These are phyloP conservation scores for Papilio polyxenes DNA, from an alignment of 1,140 invertebrate species.

Conservation along the genomic window DNA sequence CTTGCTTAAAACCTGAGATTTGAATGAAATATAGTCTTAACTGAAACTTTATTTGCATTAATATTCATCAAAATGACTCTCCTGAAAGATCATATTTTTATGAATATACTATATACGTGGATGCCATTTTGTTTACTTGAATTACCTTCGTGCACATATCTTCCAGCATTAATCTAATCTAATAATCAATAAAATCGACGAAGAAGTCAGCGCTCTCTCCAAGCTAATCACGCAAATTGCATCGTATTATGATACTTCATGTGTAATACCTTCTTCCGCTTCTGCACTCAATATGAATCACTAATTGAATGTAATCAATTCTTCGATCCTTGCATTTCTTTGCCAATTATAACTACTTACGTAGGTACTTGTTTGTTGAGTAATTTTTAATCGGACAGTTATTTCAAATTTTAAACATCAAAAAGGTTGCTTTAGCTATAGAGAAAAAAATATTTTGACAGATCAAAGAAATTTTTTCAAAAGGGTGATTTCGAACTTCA, in stretches of 20 bases:
- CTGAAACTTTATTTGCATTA: not conserved
- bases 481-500: slow-evolving; percentile 12
- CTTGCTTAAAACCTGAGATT: too few relatives aligned
- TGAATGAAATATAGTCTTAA: not conserved
- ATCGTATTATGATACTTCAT: slow-evolving; percentile 32
- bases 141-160: not conserved
- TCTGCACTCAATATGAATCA: slow-evolving; percentile 21
- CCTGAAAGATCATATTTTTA: not conserved
- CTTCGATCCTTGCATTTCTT: slow-evolving; percentile 24
- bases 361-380: not conserved
- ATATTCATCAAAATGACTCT: not conserved
- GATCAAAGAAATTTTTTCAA: slow-evolving; percentile 14
- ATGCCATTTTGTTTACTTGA: not conserved
- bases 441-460: slow-evolving; percentile 31
- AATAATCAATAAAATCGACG: slow-evolving; percentile 6
- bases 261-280: slow-evolving; percentile 31
- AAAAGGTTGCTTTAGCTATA: not conserved
- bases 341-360: not conserved
- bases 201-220: not conserved
- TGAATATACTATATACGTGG: not conserved
- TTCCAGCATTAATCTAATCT: not conserved
- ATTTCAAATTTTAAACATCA: not conserved
- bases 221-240: slow-evolving; percentile 34
- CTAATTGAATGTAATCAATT: slow-evolving; percentile 35
- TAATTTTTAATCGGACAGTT: not conserved